Conservation (phyloP, 2,888 invertebrate species). For the Serripes groenlandicus region DNA sequence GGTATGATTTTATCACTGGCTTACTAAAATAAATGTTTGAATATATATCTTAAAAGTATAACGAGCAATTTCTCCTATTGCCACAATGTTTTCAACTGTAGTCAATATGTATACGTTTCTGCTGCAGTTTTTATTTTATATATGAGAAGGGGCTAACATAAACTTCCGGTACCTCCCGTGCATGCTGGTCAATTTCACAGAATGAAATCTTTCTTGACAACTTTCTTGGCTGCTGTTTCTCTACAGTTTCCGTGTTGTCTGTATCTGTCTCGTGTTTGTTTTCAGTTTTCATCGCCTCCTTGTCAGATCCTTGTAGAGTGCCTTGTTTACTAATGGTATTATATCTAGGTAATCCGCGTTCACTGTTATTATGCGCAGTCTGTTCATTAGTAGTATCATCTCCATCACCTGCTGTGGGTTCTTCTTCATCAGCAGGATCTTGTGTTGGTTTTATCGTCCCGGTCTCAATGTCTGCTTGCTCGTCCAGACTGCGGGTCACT, state of each 20-base stretch:
- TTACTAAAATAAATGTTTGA: too few species aligned
- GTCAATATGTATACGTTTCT: too few species aligned
- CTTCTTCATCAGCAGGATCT: not conserved
- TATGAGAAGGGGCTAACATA: too few species aligned
- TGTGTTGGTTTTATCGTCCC: not conserved
- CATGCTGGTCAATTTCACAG: constrained; percentile 39
- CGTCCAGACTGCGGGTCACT: not conserved
- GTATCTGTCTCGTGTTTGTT: not conserved
- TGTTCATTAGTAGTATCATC: not conserved
- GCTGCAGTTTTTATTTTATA: too few species aligned
- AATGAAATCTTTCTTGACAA: constrained; percentile 16
- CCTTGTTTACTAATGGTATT: too few species aligned
- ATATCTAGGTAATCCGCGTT: not conserved
- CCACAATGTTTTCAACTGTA: too few species aligned
- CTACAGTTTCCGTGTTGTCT: not conserved
- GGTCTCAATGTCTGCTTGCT: constrained; percentile 8
- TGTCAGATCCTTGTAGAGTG: not conserved
- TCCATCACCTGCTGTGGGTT: too few species aligned
- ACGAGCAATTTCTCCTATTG: too few species aligned
- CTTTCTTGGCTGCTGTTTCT: not conserved
- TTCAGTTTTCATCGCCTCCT: not conserved
- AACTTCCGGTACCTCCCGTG: constrained; percentile 30
- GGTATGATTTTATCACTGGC: too few species aligned
- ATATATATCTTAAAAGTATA: too few species aligned
- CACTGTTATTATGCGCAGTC: not conserved